A percentile compares a stretch with the other conserved stretches of the same genome.
Conservation (phyloP, 2,113 vertebrate genomes). For the Odontophorus gujanensis region DNA sequence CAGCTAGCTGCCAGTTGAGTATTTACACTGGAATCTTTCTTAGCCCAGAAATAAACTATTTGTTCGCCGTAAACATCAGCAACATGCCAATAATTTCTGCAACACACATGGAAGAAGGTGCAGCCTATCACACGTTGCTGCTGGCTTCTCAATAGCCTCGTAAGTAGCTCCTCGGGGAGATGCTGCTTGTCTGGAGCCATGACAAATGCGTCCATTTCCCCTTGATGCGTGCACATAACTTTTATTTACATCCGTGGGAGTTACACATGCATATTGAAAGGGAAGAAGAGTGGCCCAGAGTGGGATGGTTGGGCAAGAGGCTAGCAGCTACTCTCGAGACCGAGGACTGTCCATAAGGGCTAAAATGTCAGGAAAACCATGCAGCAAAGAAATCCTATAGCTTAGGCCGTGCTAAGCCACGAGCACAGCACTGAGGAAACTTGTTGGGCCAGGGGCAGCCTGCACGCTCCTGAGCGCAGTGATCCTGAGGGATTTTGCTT, state of each 20-base stretch:
- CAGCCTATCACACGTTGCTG: not conserved
- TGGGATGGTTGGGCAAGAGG: not conserved
- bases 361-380: not conserved
- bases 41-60: constrained; percentile 70
- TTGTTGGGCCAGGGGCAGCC: not conserved
- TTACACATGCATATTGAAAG: not conserved
- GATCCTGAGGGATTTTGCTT: constrained; percentile 40
- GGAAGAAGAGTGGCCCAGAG: not conserved
- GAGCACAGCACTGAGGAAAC: not conserved
- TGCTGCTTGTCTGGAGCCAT: constrained; percentile 38
- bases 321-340: not conserved
- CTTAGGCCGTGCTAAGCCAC: not conserved
- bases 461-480: constrained; percentile 6
- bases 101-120: not conserved
- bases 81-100: constrained; percentile 13
- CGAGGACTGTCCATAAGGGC: not conserved
- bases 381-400: not conserved
- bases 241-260: constrained; percentile 12
- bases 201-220: constrained; percentile 35
- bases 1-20: constrained; percentile 73
- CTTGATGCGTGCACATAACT: not conserved
- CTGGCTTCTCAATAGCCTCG: constrained; percentile 37
- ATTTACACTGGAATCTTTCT: constrained; percentile 74
- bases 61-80: constrained; percentile 27
- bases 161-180: constrained; percentile 44